Evolutionary conservation across 64 coral and sea anemone species (phyloP).

Genomic region (Montipora capricornis): DNA sequence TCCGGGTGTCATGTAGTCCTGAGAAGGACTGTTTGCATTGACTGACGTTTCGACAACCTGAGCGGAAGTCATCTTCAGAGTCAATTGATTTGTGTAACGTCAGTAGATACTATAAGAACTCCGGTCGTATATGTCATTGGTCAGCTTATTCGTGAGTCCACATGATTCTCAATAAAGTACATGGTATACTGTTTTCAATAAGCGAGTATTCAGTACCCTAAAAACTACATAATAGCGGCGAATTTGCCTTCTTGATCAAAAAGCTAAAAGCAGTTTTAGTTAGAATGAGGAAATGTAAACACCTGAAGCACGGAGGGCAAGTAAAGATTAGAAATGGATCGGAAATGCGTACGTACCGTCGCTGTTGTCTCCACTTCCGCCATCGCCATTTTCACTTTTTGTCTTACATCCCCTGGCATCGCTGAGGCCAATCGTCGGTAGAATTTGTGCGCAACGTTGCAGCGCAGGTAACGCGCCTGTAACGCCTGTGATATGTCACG

Average conservation of each 20-base stretch:
- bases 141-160: too few relatives aligned
- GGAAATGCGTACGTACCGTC: background rate
- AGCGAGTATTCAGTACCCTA: background rate
- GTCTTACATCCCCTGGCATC: background rate
- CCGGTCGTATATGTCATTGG: too few relatives aligned
- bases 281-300: background rate
- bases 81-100: too few relatives aligned
- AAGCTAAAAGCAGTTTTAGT: background rate
- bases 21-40: too few relatives aligned
- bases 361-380: background rate
- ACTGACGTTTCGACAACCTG: too few relatives aligned
- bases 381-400: background rate
- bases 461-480: too few relatives aligned
- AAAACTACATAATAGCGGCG: slow-evolving; percentile 4
- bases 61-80: too few relatives aligned
- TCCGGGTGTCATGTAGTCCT: too few relatives aligned
- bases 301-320: background rate
- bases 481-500: too few relatives aligned
- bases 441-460: background rate
- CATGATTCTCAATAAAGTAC: too few relatives aligned
- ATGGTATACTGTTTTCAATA: background rate
- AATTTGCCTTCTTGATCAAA: background rate
- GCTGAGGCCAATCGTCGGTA: background rate
- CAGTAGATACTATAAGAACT: too few relatives aligned
- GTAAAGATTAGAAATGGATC: background rate